Percentiles rank a stretch among this genome's conserved stretches.
These are phyloP conservation scores for Drosophila oshimai DNA, from an alignment of 1,140 invertebrate species.

Conservation along the genomic window DNA sequence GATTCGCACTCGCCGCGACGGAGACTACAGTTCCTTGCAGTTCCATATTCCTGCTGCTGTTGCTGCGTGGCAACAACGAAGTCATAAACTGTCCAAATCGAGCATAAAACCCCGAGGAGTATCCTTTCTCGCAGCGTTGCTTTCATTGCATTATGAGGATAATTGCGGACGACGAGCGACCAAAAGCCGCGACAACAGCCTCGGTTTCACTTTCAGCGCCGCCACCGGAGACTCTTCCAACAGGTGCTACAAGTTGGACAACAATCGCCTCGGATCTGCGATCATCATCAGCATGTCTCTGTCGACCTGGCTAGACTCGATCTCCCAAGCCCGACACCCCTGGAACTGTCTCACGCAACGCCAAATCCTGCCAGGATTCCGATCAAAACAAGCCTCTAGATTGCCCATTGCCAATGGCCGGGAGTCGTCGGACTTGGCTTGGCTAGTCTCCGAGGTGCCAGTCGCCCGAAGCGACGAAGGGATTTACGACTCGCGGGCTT, in stretches of 20 bases:
- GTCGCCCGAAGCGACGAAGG: constrained; percentile 42
- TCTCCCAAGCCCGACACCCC: not conserved
- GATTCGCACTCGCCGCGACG: constrained; percentile 29
- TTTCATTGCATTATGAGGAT: constrained; percentile 66
- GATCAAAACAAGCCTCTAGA: constrained; percentile 77
- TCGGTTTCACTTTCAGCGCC: constrained; percentile 57
- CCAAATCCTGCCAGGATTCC: constrained; percentile 61
- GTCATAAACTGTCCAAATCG: constrained; percentile 75
- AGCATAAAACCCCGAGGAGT: constrained; percentile 69
- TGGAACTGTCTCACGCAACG: constrained; percentile 58
- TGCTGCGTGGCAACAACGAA: constrained; percentile 45
- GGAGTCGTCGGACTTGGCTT: constrained; percentile 28
- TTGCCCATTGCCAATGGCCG: constrained; percentile 38
- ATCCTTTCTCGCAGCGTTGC: constrained; percentile 61
- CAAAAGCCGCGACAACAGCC: constrained; percentile 57
- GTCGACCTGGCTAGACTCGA: constrained; percentile 60
- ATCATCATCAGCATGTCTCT: constrained; percentile 67
- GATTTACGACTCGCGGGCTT: constrained; percentile 77
- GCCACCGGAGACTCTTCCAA: constrained; percentile 25
- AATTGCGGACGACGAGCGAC: constrained; percentile 54
- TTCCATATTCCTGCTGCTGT: constrained; percentile 8
- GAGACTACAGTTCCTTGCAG: constrained; percentile 7
- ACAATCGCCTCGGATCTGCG: constrained; percentile 28
- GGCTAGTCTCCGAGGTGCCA: constrained; percentile 63
- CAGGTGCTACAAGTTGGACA: constrained; percentile 74